These are phyloP conservation scores for Automeris io DNA, from an alignment of 2,888 invertebrate species.

Conservation along the genomic window DNA sequence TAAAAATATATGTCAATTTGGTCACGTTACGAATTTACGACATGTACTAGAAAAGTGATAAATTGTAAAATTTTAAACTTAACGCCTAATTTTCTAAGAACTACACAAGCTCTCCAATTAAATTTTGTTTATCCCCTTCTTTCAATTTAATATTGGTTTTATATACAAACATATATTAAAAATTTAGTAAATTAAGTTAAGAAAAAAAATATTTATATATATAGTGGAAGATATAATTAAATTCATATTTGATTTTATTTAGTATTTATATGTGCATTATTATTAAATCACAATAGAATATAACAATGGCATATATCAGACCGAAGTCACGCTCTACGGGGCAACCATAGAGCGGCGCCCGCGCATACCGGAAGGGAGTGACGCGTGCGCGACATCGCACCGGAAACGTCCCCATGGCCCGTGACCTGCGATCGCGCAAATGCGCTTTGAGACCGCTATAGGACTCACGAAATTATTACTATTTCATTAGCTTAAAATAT, in stretches of 20 bases:
- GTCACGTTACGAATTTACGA: too few species aligned
- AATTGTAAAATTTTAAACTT: constrained; percentile 22
- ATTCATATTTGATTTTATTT: too few species aligned
- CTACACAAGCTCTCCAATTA: too few species aligned
- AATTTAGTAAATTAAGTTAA: too few species aligned
- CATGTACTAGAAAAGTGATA: too few species aligned
- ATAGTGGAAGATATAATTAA: too few species aligned
- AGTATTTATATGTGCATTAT: constrained; percentile 5
- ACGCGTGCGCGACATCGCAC: constrained; percentile 49
- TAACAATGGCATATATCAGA: constrained; percentile 34
- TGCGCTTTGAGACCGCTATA: constrained; percentile 46
- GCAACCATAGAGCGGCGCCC: constrained; percentile 34
- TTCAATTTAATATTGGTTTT: too few species aligned
- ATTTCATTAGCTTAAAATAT: constrained; percentile 3
- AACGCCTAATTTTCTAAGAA: too few species aligned
- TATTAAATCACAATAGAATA: constrained; percentile 59
- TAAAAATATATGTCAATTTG: too few species aligned
- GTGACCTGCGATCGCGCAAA: constrained; percentile 55
- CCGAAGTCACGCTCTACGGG: constrained; percentile 54
- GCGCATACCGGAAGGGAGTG: constrained; percentile 71
- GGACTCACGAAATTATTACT: constrained; percentile 45
- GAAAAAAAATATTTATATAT: too few species aligned
- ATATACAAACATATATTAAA: too few species aligned
- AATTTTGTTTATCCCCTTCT: too few species aligned
- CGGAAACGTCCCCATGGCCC: constrained; percentile 62